Evolutionary conservation across 2,888 invertebrate genomes (phyloP).

Genomic region (Calliopum simillimum): DNA sequence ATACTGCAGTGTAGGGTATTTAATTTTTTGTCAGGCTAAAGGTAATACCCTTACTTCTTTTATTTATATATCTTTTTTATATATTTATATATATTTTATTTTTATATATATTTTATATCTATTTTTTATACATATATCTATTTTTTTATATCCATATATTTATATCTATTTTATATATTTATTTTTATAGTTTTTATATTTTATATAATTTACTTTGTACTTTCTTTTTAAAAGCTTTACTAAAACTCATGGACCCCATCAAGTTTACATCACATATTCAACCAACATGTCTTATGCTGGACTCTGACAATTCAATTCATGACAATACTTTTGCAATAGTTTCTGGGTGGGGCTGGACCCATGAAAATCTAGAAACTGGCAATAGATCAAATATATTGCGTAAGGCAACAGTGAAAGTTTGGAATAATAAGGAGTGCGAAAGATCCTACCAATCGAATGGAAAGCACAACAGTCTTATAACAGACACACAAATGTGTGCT

Average conservation of each 20-base stretch:
- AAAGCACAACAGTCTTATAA: constrained; percentile 76
- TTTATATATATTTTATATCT: too few species aligned
- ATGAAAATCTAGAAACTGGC: constrained; percentile 79
- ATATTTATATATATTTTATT: too few species aligned
- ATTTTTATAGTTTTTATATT: neutral
- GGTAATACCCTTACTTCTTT: too few species aligned
- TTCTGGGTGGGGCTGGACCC: constrained; percentile 89
- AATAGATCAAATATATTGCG: constrained; percentile 78
- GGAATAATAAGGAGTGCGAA: constrained; percentile 79
- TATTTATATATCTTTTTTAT: too few species aligned
- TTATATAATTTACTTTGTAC: neutral
- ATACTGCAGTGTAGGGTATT: too few species aligned
- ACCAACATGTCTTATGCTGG: constrained; percentile 79
- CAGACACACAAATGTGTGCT: constrained; percentile 84
- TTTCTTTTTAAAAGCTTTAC: constrained; percentile 72
- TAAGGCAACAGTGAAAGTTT: constrained; percentile 81
- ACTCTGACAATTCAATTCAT: constrained; percentile 52
- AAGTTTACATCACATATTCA: constrained; percentile 77
- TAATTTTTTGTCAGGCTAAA: too few species aligned
- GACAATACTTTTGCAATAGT: constrained; percentile 72
- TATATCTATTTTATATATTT: too few species aligned
- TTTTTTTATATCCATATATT: too few species aligned
- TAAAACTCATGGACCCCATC: constrained; percentile 76
- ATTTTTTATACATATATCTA: too few species aligned
- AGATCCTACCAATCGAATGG: constrained; percentile 82